Conservation (phyloP, 2,113 vertebrate species). For the Nanger granti region DNA sequence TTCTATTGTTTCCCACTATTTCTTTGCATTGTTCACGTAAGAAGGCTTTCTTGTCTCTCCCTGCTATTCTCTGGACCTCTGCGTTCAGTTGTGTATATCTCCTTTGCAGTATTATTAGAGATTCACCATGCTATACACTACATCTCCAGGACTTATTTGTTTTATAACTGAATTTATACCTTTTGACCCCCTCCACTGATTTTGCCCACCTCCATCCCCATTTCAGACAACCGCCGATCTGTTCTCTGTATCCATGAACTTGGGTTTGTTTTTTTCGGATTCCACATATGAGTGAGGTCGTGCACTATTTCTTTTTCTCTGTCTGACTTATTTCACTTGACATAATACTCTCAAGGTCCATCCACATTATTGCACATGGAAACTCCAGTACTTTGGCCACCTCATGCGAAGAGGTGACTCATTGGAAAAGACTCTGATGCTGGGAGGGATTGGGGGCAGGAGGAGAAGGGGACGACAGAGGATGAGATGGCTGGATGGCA, state of each 20-base stretch:
- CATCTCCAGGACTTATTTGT: neutral
- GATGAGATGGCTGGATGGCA: no score
- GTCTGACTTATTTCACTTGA: neutral
- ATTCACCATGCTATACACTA: neutral
- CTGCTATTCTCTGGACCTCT: neutral
- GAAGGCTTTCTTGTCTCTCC: neutral
- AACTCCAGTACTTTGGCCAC: no score
- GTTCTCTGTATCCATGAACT: neutral
- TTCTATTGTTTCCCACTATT: neutral
- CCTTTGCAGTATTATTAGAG: neutral
- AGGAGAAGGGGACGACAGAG: no score
- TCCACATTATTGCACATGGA: neutral
- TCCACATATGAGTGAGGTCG: neutral
- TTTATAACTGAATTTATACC: neutral
- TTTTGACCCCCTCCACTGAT: neutral
- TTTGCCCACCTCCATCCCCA: neutral
- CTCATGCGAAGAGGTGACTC: no score
- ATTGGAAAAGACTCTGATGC: no score
- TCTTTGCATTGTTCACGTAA: neutral
- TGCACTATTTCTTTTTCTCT: neutral
- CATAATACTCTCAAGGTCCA: neutral
- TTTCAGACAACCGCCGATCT: neutral
- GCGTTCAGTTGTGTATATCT: neutral
- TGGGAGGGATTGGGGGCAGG: no score
- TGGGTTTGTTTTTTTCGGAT: neutral